Base-by-base conservation (phyloP, 2,888 invertebrate species). In the Melieria crassipennis region DNA sequence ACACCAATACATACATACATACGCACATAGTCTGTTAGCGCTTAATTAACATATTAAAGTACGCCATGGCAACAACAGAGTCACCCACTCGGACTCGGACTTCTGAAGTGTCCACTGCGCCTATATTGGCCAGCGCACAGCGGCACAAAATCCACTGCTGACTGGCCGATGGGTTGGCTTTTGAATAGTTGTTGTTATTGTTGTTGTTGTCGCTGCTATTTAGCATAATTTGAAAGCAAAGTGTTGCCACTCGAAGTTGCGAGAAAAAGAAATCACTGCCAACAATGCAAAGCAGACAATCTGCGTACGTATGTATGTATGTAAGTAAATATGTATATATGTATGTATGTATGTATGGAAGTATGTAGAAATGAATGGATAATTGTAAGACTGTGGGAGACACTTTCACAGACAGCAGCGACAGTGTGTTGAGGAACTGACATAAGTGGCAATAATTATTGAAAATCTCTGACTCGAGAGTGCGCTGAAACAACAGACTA, bases 361-460 rank as follows among this genome's bases (percentile, higher is more conserved):
- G 45, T 61, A 9, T 45, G 45, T 16, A 5, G n/a, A 7, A 52
- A 11, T 11, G 13, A 2, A 7, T 45, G 42, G 45, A 10, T 50
- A 52, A 13, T 52, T 60, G 45, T 52, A 45, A 30, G 30, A 30
- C 30, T 30, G 30, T 30, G 30, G 30, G 30, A 30, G 30, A 30
- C 30, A 30, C 30, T 30, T 30, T 30, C 30, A 30, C 30, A 30
- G 30, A 30, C 30, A 30, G 30, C 30, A 52, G 52, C 13, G 13
- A 48, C 50, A 50, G 58, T 30, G 62, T 11, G 55, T 47, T 64
- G n/a, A 52, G 66, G 62, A 71, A 66, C 42, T 55, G 66, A 71
- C 70, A 76, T 75, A 76, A 78, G 77, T 73, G 78, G 75, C 67
- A 75, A 78, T 76, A 78, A 76, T 76, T 77, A 76, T 76, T 75